These are phyloP conservation scores for Lepus europaeus DNA, from an alignment of 2,113 vertebrate species.

Conservation along the genomic window DNA sequence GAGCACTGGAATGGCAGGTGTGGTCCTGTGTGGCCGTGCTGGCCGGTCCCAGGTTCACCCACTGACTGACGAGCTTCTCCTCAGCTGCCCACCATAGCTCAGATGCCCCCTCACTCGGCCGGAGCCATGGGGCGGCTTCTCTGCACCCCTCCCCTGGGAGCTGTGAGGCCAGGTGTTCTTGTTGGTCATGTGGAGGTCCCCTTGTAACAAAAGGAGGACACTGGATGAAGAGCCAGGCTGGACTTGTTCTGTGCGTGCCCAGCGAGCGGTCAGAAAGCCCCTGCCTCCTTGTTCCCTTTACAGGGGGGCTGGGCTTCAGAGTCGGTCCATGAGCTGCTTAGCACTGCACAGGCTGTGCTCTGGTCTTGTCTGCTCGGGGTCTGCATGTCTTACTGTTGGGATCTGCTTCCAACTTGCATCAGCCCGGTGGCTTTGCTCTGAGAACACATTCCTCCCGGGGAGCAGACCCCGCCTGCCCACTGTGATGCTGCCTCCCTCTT, in stretches of 20 bases:
- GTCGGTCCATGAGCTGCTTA: neutral
- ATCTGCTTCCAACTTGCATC: neutral
- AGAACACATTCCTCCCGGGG: neutral
- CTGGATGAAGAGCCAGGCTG: neutral
- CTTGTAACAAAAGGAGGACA: conserved; percentile 35
- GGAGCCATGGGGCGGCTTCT: no score
- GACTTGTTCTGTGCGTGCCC: neutral
- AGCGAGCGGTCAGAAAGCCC: no score
- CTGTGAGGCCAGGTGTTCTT: neutral
- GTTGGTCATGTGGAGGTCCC: neutral
- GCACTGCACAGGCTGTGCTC: neutral
- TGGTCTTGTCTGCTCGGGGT: neutral
- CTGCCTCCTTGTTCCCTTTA: neutral
- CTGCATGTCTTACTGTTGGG: neutral
- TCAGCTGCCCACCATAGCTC: neutral
- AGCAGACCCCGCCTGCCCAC: neutral
- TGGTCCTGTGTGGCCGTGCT: no score
- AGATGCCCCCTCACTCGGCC: no score
- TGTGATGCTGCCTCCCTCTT: neutral
- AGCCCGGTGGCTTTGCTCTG: neutral
- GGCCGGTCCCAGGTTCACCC: neutral
- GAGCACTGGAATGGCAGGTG: no score
- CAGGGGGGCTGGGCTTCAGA: neutral
- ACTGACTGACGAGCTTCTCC: neutral
- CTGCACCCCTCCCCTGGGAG: no score